These are phyloP conservation scores for Lydus trimaculatus DNA, from an alignment of 2,888 invertebrate species.

Conservation along the genomic window DNA sequence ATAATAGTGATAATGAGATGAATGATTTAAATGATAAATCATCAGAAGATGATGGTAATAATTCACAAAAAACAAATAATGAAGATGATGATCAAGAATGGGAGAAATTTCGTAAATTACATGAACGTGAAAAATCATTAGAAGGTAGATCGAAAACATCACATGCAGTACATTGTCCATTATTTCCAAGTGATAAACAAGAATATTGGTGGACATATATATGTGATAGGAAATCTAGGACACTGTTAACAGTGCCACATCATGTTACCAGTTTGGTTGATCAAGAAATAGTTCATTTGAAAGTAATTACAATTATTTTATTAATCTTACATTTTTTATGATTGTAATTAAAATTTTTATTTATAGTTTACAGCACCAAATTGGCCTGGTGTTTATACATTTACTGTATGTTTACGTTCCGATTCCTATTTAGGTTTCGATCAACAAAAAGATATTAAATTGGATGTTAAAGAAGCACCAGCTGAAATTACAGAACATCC, in stretches of 20 bases:
- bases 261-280: constrained; percentile 92
- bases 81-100: constrained; percentile 73
- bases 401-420: constrained; percentile 91
- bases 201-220: constrained; percentile 99
- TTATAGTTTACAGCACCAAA: constrained; percentile 88
- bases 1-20: constrained; percentile 59
- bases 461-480: constrained; percentile 97
- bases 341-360: constrained; percentile 20
- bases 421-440: constrained; percentile 99
- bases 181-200: constrained; percentile 94
- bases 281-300: constrained; percentile 90
- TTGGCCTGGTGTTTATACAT: constrained; percentile 91
- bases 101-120: constrained; percentile 90
- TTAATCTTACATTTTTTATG: neutral
- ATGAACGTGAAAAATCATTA: constrained; percentile 84
- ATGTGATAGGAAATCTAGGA: constrained; percentile 92
- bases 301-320: constrained; percentile 56
- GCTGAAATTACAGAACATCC: constrained; percentile 89
- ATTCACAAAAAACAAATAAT: constrained; percentile 43
- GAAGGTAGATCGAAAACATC: constrained; percentile 95
- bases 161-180: constrained; percentile 96
- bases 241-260: constrained; percentile 90
- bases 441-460: constrained; percentile 92
- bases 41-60: constrained; percentile 52
- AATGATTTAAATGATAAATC: constrained; percentile 56